Conservation (phyloP, 2,888 invertebrate genomes). For the Formica aserva region DNA sequence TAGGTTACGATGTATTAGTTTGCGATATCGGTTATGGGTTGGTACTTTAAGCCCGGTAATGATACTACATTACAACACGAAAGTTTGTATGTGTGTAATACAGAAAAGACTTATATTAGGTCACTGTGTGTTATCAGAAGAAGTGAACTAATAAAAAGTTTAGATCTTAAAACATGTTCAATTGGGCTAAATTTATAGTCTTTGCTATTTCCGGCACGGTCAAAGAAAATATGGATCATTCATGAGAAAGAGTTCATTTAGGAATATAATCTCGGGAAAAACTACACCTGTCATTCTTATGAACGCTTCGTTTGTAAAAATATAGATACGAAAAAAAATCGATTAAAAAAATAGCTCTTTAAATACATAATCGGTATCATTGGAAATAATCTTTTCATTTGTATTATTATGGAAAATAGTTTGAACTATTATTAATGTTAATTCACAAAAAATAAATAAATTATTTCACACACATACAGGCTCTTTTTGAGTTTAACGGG, state of each 20-base stretch:
- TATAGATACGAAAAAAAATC: background rate
- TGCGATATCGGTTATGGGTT: slow-evolving; percentile 42
- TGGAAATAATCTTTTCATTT: background rate
- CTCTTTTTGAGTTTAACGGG: background rate
- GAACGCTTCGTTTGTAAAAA: background rate
- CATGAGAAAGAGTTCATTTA: background rate
- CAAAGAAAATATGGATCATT: background rate
- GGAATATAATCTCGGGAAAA: background rate
- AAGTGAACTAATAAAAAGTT: slow-evolving; percentile 17
- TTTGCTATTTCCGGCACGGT: background rate
- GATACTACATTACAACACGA: slow-evolving; percentile 29
- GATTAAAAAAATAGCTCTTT: background rate
- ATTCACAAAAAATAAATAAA: background rate
- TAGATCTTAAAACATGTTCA: background rate
- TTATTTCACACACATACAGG: background rate
- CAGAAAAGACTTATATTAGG: background rate
- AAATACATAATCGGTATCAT: background rate
- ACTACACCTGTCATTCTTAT: background rate
- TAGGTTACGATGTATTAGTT: slow-evolving; percentile 7
- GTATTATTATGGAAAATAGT: background rate
- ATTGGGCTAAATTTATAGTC: background rate
- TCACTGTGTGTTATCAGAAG: background rate
- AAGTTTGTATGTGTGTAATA: background rate
- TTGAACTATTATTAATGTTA: background rate
- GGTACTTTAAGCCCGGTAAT: slow-evolving; percentile 38